These are phyloP conservation scores for Gila orcuttii DNA, from an alignment of 2,113 vertebrate genomes.

Conservation along the genomic window DNA sequence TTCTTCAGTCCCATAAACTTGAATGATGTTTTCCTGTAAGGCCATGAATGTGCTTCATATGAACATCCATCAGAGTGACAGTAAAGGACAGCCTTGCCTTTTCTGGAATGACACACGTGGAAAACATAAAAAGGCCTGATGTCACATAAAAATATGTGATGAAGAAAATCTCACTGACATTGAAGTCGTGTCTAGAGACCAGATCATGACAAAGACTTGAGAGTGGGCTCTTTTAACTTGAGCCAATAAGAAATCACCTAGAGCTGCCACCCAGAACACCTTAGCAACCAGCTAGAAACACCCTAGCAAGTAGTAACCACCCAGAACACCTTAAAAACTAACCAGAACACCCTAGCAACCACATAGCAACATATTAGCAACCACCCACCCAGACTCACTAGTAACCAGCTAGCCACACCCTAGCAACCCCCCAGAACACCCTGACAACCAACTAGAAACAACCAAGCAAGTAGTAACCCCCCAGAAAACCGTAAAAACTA, in stretches of 20 bases:
- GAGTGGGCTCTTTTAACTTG: neutral
- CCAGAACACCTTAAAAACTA: neutral
- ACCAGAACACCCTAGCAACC: neutral
- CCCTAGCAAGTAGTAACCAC: neutral
- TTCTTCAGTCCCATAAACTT: slow-evolving; percentile 25
- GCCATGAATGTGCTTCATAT: slow-evolving; percentile 19
- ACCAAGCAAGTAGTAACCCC: neutral
- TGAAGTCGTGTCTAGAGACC: neutral
- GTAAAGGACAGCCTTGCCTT: neutral
- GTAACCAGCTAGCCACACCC: neutral
- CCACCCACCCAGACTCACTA: too few species aligned
- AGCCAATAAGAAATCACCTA: neutral
- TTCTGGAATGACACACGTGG: neutral
- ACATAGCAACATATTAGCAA: neutral
- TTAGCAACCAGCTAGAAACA: too few species aligned
- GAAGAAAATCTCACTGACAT: neutral
- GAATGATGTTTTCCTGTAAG: slow-evolving; percentile 5
- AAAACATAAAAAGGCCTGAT: slow-evolving; percentile 13
- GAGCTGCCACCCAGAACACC: neutral
- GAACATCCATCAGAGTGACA: slow-evolving; percentile 5
- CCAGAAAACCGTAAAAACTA: too few species aligned
- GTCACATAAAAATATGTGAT: neutral
- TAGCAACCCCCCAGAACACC: too few species aligned
- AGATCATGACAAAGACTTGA: neutral
- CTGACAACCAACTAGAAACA: too few species aligned